These are phyloP conservation scores for Naja naja DNA, from an alignment of 2,113 vertebrate species.

Conservation along the genomic window DNA sequence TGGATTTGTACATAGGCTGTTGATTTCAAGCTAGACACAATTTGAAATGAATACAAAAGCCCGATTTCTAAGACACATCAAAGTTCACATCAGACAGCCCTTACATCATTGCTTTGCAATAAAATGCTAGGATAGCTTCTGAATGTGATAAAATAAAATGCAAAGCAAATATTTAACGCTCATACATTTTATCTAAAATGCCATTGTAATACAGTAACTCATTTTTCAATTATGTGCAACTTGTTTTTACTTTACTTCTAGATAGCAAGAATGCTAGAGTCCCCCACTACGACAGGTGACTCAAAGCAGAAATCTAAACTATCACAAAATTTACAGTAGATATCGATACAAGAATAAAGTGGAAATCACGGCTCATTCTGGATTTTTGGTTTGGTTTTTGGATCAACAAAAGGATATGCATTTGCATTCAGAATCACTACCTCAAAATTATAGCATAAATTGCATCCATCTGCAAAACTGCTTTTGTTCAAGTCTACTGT, in stretches of 20 bases:
- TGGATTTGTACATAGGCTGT: not conserved
- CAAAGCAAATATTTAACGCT: not conserved
- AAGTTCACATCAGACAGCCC: not conserved
- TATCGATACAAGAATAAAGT: not conserved
- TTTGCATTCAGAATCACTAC: not conserved
- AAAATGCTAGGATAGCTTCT: not conserved
- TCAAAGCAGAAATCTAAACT: not conserved
- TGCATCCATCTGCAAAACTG: not conserved
- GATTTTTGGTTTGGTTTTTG: not conserved
- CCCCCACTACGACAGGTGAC: not conserved
- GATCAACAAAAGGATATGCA: not conserved
- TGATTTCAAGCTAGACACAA: not conserved
- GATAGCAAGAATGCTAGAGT: not conserved
- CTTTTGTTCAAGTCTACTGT: slow-evolving; percentile 8
- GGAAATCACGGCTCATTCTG: not conserved
- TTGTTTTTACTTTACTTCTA: not conserved
- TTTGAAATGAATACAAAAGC: not conserved
- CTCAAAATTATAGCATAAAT: fast-evolving
- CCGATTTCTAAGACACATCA: not conserved
- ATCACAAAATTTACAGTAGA: not conserved
- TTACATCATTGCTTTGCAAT: not conserved
- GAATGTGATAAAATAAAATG: not conserved
- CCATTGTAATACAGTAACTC: not conserved
- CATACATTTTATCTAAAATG: not conserved
- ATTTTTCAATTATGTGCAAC: not conserved